Base-by-base conservation (phyloP, 1,140 invertebrate genomes). In the Lepidurus apus region DNA sequence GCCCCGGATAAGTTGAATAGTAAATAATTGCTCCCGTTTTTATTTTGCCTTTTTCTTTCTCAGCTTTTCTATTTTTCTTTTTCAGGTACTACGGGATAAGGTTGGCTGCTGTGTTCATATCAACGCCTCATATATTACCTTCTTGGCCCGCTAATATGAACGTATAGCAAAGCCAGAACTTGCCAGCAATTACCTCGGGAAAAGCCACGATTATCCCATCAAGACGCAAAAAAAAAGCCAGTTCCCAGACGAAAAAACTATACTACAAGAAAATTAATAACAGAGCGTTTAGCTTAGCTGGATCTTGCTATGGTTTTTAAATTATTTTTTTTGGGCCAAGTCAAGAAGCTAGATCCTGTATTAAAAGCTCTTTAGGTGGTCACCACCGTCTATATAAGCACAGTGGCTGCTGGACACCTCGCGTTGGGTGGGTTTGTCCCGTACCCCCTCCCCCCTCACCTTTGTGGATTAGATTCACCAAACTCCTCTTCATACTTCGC, bases 101-200 rank as follows among this genome's bases (percentile, higher is more conserved):
- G 53, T 65, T 65, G 3, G 53, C 53, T 65, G 53, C 53, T 65
- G 53, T 65, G 53, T 65, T 65, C 53, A 65, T 65, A 65, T 65
- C 53, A 65, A 65, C 53, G 53, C 53, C n/a, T 21, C 53, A 65
- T 65, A 65, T 21, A 17, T 65, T 65, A 65, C 13, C 53, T 65
- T 34, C 17, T 65, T 65, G 13, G 17, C 53, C 53, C 53, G 53
- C 53, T 65, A n/a, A 65, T 65, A 13, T 21, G 53, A 21, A 65
- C 53, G 53, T 11, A 21, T 65, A 65, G 53, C 13, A 17, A 34
- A 34, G 34, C 34, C 53, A 65, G 53, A 21, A 21, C 53, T 65
- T 65, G 53, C 53, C 53, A 65, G 9, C 53, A 65, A 65, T 65
- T 65, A 65, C 53, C 53, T 65, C 53, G 53, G 17, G 53, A 65